Evolutionary conservation across 2,113 vertebrate species (phyloP).

Genomic region (Sylvietta virens): DNA sequence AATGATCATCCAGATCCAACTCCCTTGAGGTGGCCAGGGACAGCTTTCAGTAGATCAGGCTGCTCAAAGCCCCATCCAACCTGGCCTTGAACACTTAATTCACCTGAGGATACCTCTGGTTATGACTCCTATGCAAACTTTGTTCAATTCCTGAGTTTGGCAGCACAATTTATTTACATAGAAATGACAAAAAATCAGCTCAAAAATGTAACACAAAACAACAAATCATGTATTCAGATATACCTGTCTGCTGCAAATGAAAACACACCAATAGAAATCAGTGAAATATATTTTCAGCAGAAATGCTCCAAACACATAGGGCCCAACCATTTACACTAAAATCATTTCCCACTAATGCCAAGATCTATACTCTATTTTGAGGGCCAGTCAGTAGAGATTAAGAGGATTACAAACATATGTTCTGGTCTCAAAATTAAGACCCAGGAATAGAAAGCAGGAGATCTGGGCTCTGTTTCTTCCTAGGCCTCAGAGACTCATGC

Average conservation of each 20-base stretch:
- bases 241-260: background rate
- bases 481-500: background rate
- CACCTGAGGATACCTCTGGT: background rate
- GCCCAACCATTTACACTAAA: background rate
- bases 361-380: background rate
- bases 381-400: background rate
- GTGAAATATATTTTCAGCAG: background rate
- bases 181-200: slow-evolving; percentile 11
- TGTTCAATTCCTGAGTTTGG: background rate
- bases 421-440: background rate
- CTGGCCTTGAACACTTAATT: background rate
- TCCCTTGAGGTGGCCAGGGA: fast-evolving
- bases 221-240: background rate
- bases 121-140: background rate
- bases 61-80: background rate
- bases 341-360: background rate
- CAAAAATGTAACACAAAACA: background rate
- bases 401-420: background rate
- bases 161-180: background rate
- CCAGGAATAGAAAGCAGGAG: background rate
- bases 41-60: background rate
- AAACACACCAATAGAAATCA: background rate
- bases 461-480: background rate
- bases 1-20: background rate
- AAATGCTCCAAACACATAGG: background rate